phyloP scores from a whole-genome alignment of 2,113 vertebrate species.

The Tapirus terrestris region DNA sequence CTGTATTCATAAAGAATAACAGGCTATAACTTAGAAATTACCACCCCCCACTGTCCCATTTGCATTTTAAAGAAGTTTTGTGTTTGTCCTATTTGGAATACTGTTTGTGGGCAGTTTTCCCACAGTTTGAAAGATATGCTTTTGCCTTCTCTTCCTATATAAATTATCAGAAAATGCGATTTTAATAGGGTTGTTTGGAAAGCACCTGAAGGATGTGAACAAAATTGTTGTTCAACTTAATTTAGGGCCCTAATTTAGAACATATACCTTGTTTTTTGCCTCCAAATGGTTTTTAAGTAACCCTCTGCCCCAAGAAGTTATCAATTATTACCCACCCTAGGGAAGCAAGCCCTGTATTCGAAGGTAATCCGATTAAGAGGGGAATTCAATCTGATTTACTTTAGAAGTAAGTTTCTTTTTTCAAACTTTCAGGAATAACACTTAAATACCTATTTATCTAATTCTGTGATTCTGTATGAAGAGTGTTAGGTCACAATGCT shows the following conservation, averaged over 20 bases:
- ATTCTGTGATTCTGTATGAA: neutral
- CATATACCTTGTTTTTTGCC: neutral
- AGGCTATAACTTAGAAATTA: neutral
- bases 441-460: neutral
- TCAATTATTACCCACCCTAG: slow-evolving; percentile 4
- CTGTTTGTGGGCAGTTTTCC: neutral
- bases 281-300: slow-evolving; percentile 40
- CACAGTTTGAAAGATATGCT: neutral
- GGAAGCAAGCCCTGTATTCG: neutral
- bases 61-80: neutral
- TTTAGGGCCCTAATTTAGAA: slow-evolving; percentile 29
- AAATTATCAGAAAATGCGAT: slow-evolving; percentile 13
- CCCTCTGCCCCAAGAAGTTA: slow-evolving; percentile 44
- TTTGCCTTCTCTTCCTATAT: neutral
- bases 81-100: neutral
- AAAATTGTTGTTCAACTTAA: slow-evolving; percentile 27
- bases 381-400: neutral
- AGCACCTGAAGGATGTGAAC: slow-evolving; percentile 12
- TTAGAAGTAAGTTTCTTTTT: slow-evolving; percentile 45
- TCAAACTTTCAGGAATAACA: slow-evolving; percentile 42
- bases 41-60: neutral
- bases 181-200: slow-evolving; percentile 25
- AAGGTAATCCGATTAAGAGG: slow-evolving; percentile 33
- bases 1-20: neutral
- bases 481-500: neutral